A percentile compares a stretch with the other conserved stretches of the same genome.
phyloP scores from a whole-genome alignment of 2,797 vertebrate genomes.

The Halcyon chelicuti region DNA sequence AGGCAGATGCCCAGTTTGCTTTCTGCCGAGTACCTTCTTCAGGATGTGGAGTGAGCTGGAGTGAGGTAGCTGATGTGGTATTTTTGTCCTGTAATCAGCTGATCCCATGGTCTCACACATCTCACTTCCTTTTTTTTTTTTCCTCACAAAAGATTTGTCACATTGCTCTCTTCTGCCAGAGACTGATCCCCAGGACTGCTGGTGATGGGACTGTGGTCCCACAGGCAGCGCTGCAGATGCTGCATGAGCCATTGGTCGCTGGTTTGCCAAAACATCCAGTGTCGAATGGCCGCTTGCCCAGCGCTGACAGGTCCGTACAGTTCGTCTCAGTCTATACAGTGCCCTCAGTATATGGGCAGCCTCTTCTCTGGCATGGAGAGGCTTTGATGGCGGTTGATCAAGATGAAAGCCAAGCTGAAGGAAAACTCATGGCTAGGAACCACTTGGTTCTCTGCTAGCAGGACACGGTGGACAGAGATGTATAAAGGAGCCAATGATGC shows the following conservation, averaged over 20 bases:
- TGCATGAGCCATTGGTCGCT: background rate
- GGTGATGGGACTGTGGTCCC: background rate
- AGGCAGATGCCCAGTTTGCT: background rate
- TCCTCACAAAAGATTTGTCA: background rate
- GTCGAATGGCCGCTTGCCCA: background rate
- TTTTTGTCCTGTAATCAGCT: background rate
- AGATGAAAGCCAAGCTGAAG: background rate
- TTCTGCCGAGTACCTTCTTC: background rate
- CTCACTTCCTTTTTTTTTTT: background rate
- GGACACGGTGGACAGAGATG: fast-evolving
- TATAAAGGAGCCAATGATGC: fast-evolving
- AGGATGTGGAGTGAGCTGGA: background rate
- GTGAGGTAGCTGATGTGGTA: background rate
- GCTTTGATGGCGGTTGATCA: background rate
- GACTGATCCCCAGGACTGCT: background rate
- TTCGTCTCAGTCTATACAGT: background rate
- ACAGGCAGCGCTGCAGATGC: background rate
- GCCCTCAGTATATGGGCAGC: background rate
- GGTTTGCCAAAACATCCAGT: background rate
- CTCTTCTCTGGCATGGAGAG: background rate
- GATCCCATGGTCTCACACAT: fast-evolving
- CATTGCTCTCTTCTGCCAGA: background rate
- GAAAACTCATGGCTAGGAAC: background rate
- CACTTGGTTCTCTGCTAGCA: fast-evolving
- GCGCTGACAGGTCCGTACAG: background rate